A percentile compares a stretch with the other conserved stretches of the same genome.
Conservation (phyloP, 2,113 vertebrate genomes). For the Rhynchopsitta pachyrhyncha region DNA sequence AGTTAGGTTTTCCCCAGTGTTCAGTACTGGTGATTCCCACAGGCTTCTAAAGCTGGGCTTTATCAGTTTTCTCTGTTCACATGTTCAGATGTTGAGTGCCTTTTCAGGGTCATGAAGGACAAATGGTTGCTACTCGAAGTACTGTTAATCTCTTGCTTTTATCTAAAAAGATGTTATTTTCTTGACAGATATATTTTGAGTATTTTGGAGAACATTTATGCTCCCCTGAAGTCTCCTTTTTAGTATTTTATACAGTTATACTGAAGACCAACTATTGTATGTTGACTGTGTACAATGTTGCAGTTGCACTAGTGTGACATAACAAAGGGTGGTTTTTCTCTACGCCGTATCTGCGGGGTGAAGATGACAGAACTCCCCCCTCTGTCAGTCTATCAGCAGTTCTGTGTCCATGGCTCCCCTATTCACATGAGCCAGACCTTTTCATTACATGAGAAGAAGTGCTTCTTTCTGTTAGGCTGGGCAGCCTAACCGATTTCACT, state of each 20-base stretch:
- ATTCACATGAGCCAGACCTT: neutral
- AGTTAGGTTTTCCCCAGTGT: neutral
- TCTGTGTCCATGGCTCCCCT: neutral
- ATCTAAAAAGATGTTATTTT: slow-evolving; percentile 42
- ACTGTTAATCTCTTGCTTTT: slow-evolving; percentile 47
- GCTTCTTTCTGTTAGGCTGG: neutral
- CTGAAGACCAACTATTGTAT: slow-evolving; percentile 8
- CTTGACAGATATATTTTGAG: slow-evolving; percentile 19
- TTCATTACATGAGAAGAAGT: neutral
- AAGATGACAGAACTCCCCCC: neutral
- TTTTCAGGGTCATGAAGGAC: slow-evolving; percentile 52
- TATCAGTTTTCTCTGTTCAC: neutral
- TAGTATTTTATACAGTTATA: slow-evolving; percentile 39
- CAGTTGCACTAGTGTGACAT: neutral
- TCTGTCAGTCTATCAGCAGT: neutral
- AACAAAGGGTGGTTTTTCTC: slow-evolving; percentile 13
- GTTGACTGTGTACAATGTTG: neutral
- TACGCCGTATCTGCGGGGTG: slow-evolving; percentile 31
- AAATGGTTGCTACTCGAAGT: slow-evolving; percentile 31
- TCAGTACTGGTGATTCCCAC: neutral
- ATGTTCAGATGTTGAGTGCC: slow-evolving; percentile 47
- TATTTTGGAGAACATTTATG: slow-evolving; percentile 11
- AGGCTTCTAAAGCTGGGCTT: slow-evolving; percentile 20
- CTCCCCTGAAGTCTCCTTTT: neutral
- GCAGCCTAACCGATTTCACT: neutral